Conservation (phyloP, 2,888 invertebrate species). For the Callosobruchus maculatus region DNA sequence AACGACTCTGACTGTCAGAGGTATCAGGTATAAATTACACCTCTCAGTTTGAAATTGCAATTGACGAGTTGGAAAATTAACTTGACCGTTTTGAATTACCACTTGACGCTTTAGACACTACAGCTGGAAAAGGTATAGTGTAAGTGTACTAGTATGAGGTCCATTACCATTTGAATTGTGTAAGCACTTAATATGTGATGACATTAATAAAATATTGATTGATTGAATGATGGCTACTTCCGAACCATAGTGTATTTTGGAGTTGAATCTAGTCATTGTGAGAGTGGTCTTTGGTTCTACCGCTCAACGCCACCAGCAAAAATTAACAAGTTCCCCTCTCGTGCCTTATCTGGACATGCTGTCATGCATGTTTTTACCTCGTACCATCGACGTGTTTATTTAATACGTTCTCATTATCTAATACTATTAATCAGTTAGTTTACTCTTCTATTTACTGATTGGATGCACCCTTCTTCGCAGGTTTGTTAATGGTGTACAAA, state of each 20-base stretch:
- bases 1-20: too few relatives aligned
- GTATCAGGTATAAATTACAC: too few relatives aligned
- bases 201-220: too few relatives aligned
- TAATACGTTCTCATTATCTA: constrained; percentile 19
- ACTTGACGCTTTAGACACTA: too few relatives aligned
- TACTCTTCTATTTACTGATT: constrained; percentile 6
- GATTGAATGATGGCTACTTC: too few relatives aligned
- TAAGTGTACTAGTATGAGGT: too few relatives aligned
- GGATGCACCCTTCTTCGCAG: background rate
- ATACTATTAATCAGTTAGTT: constrained; percentile 16
- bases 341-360: constrained; percentile 15
- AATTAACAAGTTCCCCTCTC: constrained; percentile 12
- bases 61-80: too few relatives aligned
- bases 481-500: background rate
- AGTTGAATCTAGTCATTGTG: background rate
- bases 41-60: too few relatives aligned
- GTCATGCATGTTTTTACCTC: constrained; percentile 27
- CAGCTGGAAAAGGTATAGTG: too few relatives aligned
- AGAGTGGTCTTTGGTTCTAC: background rate
- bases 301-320: constrained; percentile 2
- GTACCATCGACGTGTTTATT: constrained; percentile 22
- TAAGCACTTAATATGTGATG: too few relatives aligned
- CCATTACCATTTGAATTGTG: too few relatives aligned
- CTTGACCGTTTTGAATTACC: too few relatives aligned
- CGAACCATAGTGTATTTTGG: constrained; percentile 39